Evolutionary conservation across 2,113 vertebrate species (phyloP).

Genomic region (Lichenostomus cassidix): DNA sequence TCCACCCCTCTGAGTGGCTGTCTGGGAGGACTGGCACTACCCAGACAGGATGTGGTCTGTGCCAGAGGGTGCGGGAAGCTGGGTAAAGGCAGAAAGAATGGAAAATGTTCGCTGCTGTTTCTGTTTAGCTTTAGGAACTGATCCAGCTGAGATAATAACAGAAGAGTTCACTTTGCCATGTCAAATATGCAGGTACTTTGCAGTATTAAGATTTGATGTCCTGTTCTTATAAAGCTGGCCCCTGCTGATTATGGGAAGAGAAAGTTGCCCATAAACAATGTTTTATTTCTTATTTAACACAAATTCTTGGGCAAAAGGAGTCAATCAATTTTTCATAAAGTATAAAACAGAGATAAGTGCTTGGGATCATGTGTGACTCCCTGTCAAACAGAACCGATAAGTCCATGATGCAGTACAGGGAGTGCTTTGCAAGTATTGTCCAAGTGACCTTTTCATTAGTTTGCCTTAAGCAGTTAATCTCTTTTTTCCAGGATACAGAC

Average conservation of each 20-base stretch:
- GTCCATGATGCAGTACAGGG: constrained; percentile 47
- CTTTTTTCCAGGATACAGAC: constrained; percentile 42
- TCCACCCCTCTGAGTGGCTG: neutral
- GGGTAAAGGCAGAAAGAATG: constrained; percentile 26
- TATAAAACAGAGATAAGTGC: constrained; percentile 66
- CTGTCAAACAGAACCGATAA: constrained; percentile 65
- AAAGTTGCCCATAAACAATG: constrained; percentile 64
- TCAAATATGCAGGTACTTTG: constrained; percentile 71
- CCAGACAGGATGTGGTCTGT: neutral
- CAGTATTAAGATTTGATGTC: constrained; percentile 63
- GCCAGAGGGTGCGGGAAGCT: neutral
- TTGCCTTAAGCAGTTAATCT: constrained; percentile 65
- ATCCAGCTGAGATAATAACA: constrained; percentile 70
- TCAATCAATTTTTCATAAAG: constrained; percentile 76
- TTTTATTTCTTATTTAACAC: constrained; percentile 59
- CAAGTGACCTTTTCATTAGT: constrained; percentile 67
- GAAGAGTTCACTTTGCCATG: constrained; percentile 54
- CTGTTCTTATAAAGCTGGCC: constrained; percentile 59
- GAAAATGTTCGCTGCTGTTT: constrained; percentile 61
- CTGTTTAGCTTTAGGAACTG: constrained; percentile 62
- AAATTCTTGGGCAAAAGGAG: constrained; percentile 61
- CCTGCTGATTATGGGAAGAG: constrained; percentile 50
- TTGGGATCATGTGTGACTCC: constrained; percentile 63
- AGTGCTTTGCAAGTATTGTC: constrained; percentile 46
- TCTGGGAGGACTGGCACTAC: neutral